Conservation (phyloP, 2,888 invertebrate species). For the Oegoconia quadripuncta region DNA sequence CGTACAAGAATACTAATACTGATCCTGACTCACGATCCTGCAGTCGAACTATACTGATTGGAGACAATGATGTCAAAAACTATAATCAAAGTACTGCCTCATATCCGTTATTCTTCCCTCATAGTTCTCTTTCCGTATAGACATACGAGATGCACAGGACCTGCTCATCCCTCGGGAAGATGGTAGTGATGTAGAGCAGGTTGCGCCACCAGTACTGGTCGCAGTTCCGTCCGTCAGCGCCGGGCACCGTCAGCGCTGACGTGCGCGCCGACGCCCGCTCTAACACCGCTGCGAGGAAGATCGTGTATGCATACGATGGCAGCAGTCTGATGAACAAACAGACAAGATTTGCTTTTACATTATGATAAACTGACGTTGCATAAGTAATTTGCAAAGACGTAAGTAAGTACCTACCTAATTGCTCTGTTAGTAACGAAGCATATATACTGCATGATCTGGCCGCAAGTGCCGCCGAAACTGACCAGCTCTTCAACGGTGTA, state of each 20-base stretch:
- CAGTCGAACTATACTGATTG: no score
- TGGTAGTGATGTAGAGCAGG: constrained; percentile 80
- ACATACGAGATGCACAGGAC: no score
- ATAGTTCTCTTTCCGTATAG: no score
- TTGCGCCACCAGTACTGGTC: constrained; percentile 82
- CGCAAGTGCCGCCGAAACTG: constrained; percentile 59
- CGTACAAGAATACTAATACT: no score
- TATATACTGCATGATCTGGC: constrained; percentile 69
- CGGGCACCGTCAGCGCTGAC: constrained; percentile 67
- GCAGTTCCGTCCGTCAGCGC: constrained; percentile 78
- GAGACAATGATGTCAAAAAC: no score
- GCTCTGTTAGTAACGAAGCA: constrained; percentile 76
- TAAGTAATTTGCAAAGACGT: not conserved
- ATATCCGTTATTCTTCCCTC: no score
- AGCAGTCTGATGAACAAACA: constrained; percentile 63
- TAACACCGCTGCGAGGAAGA: constrained; percentile 71
- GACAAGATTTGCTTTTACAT: not conserved
- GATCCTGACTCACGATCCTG: no score
- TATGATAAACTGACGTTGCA: not conserved
- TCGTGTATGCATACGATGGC: constrained; percentile 79
- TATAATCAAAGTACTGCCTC: no score
- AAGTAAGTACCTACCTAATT: constrained; percentile 64
- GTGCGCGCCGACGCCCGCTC: constrained; percentile 38
- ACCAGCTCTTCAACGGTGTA: constrained; percentile 68
- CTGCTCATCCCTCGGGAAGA: constrained; percentile 79